Percentiles rank a stretch among this genome's conserved stretches.
phyloP scores from a whole-genome alignment of 2,797 vertebrate genomes.

The Notolepis coatsorum region DNA sequence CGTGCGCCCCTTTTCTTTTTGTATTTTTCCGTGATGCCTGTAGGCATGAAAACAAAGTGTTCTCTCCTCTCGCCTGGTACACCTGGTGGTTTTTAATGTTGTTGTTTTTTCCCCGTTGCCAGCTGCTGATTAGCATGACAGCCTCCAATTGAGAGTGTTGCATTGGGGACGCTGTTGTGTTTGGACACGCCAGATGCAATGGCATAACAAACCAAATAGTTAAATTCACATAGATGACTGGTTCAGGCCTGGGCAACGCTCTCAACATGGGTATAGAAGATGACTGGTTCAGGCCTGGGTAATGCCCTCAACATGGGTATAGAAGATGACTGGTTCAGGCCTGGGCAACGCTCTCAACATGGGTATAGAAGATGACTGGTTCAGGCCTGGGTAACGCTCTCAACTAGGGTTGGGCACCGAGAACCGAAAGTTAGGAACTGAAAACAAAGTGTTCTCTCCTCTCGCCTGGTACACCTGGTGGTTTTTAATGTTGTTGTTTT shows the following conservation, averaged over 20 bases:
- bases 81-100: conserved; percentile 1
- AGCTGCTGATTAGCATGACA: neutral
- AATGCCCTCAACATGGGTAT: neutral
- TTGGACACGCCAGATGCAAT: neutral
- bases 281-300: conserved; percentile 3
- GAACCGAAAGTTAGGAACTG: no score
- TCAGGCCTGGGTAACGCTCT: no score
- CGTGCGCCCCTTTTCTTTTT: neutral
- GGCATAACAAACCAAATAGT: neutral
- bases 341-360: no score
- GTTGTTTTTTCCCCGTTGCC: no score
- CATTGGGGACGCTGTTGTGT: neutral
- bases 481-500: no score
- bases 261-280: neutral
- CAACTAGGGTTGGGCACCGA: no score
- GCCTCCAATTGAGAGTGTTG: neutral
- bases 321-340: no score
- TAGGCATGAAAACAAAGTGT: neutral
- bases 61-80: conserved; percentile 17
- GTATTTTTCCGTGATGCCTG: conserved; percentile 22
- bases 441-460: no score
- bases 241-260: conserved; percentile 2
- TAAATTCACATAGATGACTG: neutral
- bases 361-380: no score
- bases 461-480: no score